A percentile compares a stretch with the other conserved stretches of the same genome.
phyloP scores from a whole-genome alignment of 2,113 vertebrate genomes.

The Amblyornis subalaris region DNA sequence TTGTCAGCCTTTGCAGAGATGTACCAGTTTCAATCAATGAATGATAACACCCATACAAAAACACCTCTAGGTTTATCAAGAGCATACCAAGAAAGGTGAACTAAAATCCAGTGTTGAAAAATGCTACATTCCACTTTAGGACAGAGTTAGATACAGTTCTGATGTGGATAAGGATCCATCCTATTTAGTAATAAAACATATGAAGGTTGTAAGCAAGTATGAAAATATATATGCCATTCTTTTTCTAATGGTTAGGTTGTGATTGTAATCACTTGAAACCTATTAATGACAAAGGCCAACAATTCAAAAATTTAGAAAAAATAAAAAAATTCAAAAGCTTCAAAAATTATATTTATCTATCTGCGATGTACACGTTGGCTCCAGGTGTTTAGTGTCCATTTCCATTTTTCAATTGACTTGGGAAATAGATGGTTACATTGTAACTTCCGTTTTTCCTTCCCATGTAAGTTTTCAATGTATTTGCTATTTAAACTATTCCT shows the following conservation, averaged over 20 bases:
- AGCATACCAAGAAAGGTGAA: background rate
- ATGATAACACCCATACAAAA: background rate
- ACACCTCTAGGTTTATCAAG: background rate
- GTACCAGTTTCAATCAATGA: background rate
- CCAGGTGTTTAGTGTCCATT: background rate
- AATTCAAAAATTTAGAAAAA: background rate
- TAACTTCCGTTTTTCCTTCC: background rate
- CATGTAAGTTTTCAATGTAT: background rate
- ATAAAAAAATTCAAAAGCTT: background rate
- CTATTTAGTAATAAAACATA: background rate
- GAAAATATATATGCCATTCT: fast-evolving
- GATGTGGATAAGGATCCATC: too few species aligned
- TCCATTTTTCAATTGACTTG: background rate
- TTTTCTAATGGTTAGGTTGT: background rate
- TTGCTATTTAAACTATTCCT: background rate
- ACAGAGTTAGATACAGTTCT: background rate
- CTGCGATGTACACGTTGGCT: background rate
- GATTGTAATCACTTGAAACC: background rate
- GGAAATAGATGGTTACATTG: background rate
- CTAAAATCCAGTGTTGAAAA: background rate
- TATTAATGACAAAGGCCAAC: background rate
- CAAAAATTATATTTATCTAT: background rate
- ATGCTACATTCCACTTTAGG: background rate
- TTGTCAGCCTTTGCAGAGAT: background rate
- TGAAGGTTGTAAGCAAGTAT: background rate